phyloP scores from a whole-genome alignment of 2,888 invertebrate species.

The Caenorhabditis doughertyi region DNA sequence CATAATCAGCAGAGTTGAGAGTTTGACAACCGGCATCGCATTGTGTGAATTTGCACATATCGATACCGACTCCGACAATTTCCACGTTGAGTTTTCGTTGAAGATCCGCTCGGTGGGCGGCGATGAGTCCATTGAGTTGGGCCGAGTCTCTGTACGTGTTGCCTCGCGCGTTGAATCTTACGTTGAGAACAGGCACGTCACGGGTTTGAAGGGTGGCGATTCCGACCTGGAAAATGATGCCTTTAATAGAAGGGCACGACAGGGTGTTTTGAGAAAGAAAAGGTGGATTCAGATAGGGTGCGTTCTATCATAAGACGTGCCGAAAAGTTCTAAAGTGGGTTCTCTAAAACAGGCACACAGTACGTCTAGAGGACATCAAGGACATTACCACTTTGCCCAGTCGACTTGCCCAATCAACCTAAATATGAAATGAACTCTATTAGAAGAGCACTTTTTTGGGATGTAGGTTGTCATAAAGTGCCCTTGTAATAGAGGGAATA shows the following conservation, averaged over 20 bases:
- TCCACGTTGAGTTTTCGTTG: conserved; percentile 75
- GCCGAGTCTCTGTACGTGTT: conserved; percentile 89
- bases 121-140: conserved; percentile 93
- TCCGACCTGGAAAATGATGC: conserved; percentile 86
- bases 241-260: not conserved
- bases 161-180: conserved; percentile 79
- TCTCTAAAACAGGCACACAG: conserved; percentile 1
- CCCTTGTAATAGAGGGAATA: not conserved
- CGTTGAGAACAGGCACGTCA: conserved; percentile 77
- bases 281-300: too few relatives aligned
- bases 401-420: conserved; percentile 60
- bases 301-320: too few relatives aligned
- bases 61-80: conserved; percentile 90
- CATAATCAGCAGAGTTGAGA: conserved; percentile 75
- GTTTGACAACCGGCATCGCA: conserved; percentile 82
- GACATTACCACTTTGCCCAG: conserved; percentile 55
- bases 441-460: too few relatives aligned
- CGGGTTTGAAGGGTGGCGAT: conserved; percentile 76
- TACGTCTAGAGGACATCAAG: not conserved
- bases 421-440: too few relatives aligned
- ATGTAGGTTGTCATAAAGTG: too few relatives aligned
- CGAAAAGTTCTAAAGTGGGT: conserved; percentile 3
- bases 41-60: conserved; percentile 83
- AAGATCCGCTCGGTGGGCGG: conserved; percentile 89
- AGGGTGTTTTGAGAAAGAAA: not conserved